Percentiles rank a stretch among this genome's conserved stretches.
phyloP scores from a whole-genome alignment of 2,797 vertebrate species.

The Smutsia temminckii region DNA sequence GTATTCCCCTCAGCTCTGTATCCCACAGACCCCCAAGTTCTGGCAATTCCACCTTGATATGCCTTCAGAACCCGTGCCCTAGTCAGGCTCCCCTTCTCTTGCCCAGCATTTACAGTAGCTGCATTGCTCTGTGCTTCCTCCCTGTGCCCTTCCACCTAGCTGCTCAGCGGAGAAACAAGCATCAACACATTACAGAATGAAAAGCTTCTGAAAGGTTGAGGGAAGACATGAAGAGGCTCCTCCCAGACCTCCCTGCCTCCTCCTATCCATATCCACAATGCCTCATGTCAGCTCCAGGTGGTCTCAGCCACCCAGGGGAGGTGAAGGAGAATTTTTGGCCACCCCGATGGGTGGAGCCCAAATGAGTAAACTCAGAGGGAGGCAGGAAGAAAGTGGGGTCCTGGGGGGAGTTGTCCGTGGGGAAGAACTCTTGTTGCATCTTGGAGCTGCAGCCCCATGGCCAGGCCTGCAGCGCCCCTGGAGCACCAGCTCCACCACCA shows the following conservation, averaged over 20 bases:
- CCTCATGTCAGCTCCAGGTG: not conserved
- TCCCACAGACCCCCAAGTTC: fast-evolving
- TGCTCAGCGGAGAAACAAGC: not conserved
- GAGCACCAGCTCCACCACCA: too few species aligned
- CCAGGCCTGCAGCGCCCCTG: fast-evolving
- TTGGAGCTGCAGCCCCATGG: fast-evolving
- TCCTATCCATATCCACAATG: not conserved
- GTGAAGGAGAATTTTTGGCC: not conserved
- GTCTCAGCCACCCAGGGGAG: fast-evolving
- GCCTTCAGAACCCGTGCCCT: not conserved
- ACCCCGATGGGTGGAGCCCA: not conserved
- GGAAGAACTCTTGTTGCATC: not conserved
- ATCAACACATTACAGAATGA: fast-evolving
- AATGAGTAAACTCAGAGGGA: not conserved
- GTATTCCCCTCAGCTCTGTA: not conserved
- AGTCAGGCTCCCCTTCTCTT: too few species aligned
- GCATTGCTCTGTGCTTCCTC: not conserved
- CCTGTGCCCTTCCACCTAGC: not conserved
- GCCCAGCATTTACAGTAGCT: not conserved
- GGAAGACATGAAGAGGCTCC: not conserved
- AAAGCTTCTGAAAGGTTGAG: not conserved
- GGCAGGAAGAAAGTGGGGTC: not conserved
- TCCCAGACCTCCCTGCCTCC: not conserved
- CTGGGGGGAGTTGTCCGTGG: not conserved
- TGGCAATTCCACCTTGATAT: fast-evolving